Conservation (phyloP, 53 echinoderm and acorn worm genomes). For the Hippasteria phrygiana region DNA sequence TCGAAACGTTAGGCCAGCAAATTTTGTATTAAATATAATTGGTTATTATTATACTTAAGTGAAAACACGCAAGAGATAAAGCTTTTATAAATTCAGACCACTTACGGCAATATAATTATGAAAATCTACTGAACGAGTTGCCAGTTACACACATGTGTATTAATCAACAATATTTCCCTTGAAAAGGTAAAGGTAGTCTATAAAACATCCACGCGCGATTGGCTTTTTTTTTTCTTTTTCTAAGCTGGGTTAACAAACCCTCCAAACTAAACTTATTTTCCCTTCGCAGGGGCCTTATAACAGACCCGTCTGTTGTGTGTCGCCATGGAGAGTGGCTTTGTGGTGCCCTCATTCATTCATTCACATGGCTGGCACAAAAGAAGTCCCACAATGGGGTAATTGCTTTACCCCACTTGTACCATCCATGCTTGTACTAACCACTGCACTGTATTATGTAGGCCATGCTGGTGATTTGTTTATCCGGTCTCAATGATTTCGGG, state of each 20-base stretch:
- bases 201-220: background rate
- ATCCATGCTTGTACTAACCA: too few species aligned
- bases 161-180: background rate
- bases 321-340: constrained; percentile 39
- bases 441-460: too few species aligned
- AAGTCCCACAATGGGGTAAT: background rate
- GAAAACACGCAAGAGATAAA: too few species aligned
- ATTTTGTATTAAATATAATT: too few species aligned
- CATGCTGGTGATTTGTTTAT: background rate
- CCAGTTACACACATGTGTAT: background rate
- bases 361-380: background rate
- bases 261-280: background rate
- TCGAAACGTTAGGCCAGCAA: too few species aligned
- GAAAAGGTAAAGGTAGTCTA: constrained; percentile 10
- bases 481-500: background rate
- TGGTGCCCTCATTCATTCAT: constrained; percentile 2
- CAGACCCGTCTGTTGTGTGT: constrained; percentile 36
- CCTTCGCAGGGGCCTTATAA: background rate
- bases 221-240: background rate
- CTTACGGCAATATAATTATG: background rate
- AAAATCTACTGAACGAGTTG: background rate
- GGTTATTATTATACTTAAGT: too few species aligned
- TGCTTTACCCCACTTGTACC: background rate
- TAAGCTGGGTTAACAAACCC: constrained; percentile 31
- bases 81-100: too few species aligned